Conservation (phyloP, 2,797 vertebrate species). For the Centroberyx gerrardi region DNA sequence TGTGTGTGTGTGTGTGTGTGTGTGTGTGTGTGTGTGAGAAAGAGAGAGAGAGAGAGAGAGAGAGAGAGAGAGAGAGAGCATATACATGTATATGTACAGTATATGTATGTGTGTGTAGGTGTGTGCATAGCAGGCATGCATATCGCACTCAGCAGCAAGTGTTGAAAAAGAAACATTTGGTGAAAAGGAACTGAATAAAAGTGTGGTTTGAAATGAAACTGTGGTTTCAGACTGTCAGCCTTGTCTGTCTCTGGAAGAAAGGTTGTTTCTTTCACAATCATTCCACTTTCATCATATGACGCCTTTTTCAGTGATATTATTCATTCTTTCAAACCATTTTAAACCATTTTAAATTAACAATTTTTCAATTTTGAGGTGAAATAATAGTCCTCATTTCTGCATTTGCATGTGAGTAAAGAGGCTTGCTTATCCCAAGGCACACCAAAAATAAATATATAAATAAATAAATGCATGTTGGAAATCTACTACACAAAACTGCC, state of each 20-base stretch:
- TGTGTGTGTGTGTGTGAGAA: not conserved
- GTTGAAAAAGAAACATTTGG: not conserved
- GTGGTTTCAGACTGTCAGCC: slow-evolving; percentile 31
- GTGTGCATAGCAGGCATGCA: too few species aligned
- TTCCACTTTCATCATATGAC: not conserved
- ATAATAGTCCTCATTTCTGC: too few species aligned
- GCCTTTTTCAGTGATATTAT: slow-evolving; percentile 4
- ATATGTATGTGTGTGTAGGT: slow-evolving; percentile 29
- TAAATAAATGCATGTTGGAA: too few species aligned
- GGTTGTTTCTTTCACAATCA: slow-evolving; percentile 25
- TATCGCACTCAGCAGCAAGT: not conserved
- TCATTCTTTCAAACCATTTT: not conserved
- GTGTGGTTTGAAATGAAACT: slow-evolving; percentile 34
- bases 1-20: not conserved
- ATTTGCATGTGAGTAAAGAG: too few species aligned
- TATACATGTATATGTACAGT: not conserved
- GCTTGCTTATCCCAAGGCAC: too few species aligned
- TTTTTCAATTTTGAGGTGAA: too few species aligned
- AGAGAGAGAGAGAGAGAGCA: too few species aligned
- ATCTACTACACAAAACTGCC: too few species aligned
- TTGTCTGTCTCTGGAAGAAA: slow-evolving; percentile 23
- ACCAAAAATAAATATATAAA: too few species aligned
- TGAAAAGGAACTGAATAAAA: slow-evolving; percentile 48
- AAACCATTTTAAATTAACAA: not conserved
- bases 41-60: too few species aligned